Evolutionary conservation across 1,140 invertebrate genomes (phyloP), one percentile per base, ranked within the genome.

Genomic region (Drosophila seguyi): DNA sequence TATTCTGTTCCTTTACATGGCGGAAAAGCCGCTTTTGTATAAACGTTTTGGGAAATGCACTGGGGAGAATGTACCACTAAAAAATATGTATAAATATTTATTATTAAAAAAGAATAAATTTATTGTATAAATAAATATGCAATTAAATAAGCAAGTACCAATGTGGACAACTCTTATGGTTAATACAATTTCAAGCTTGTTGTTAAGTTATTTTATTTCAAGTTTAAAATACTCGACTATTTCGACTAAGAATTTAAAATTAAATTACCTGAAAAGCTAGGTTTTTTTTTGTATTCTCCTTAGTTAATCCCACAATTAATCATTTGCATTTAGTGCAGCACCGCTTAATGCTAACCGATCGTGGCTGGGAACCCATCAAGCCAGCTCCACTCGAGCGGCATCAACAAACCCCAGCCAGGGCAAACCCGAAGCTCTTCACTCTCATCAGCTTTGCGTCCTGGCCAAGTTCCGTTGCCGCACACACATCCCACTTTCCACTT

Each of bases 21-120:
- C 44, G 60, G 72, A 75, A 73, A 75, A 75, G 50, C 61, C 52
- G 73, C 52, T 75, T 72, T 75, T 75, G 52, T 58, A 42, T 75
- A 75, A 75, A 57, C 60, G 60, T 50, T 75, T 66, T 75, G 52
- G 72, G 44, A 75, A 75, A 52, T 57, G 44, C 72, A 75, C 73
- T 57, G 38, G 0, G 13, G 22, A 52, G 59, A 73, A 50, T 11
- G 16, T 4, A 5, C 6, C 2, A 27, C 14, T 16, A n/a, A 29
- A 6, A 11, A n/a, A 11, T 11, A 8, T 16, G 1, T 13, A 16
- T 3, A 16, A 25, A 29, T 14, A 6, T 20, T 16, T 6, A 6
- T 2, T 18, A 16, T 6, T 8, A n/a, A 5, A 3, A 13, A 13
- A 4, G 1, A 50, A 31, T 18, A 31, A 18, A 50, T 6, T 0